These are phyloP conservation scores for Neodiprion lecontei DNA, from an alignment of 1,140 invertebrate species.

Conservation along the genomic window DNA sequence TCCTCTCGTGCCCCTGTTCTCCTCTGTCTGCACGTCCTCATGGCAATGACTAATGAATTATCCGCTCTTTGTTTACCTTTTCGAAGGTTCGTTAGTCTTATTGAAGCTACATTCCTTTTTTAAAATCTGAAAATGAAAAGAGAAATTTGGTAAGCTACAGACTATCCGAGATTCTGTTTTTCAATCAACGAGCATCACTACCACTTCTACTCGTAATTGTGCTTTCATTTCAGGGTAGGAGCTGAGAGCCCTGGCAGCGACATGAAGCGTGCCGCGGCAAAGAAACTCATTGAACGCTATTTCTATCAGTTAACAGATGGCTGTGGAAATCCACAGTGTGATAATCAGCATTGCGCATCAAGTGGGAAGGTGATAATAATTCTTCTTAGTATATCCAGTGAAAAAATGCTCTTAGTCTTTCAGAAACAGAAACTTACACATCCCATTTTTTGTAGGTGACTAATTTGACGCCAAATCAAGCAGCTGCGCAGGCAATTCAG, in stretches of 20 bases:
- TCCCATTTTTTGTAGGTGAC: constrained; percentile 61
- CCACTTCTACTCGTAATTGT: neutral
- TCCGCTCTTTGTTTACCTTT: neutral
- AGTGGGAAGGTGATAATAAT: constrained; percentile 74
- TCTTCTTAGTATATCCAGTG: constrained; percentile 16
- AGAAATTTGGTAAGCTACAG: neutral
- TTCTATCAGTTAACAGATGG: constrained; percentile 92
- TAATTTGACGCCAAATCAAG: constrained; percentile 83
- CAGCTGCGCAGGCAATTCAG: constrained; percentile 85
- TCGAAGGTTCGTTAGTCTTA: too few species aligned
- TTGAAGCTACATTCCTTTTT: neutral
- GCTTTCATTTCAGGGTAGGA: constrained; percentile 47
- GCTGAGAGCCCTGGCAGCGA: constrained; percentile 66
- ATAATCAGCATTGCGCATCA: constrained; percentile 87
- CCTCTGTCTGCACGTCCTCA: too few species aligned
- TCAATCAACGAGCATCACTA: too few species aligned
- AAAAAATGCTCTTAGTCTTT: constrained; percentile 13
- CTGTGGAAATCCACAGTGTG: constrained; percentile 85
- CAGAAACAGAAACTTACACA: neutral
- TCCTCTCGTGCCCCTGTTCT: neutral
- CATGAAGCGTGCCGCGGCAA: constrained; percentile 88
- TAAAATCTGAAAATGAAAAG: neutral
- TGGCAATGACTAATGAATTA: constrained; percentile 20
- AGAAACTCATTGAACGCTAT: constrained; percentile 88
- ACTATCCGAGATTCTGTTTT: too few species aligned